These are phyloP conservation scores for Chiridota heheva DNA, from an alignment of 35 echinoderm and acorn worm species.

Conservation along the genomic window DNA sequence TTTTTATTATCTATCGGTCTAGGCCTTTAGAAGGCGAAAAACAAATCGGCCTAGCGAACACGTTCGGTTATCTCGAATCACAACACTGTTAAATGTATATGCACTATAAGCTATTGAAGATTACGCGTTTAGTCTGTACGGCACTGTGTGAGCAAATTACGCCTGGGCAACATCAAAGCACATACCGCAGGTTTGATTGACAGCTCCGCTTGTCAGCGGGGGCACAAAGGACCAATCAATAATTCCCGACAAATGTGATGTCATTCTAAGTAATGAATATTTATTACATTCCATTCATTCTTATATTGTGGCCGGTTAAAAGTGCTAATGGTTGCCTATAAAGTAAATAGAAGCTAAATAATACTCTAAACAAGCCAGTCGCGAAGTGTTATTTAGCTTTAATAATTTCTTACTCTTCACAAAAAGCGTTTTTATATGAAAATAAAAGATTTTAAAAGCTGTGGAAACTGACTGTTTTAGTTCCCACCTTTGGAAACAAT, in stretches of 20 bases:
- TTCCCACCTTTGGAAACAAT: neutral
- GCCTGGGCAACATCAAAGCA: conserved; percentile 50
- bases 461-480: neutral
- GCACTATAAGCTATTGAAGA: too few relatives aligned
- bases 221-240: conserved; percentile 64
- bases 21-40: too few relatives aligned
- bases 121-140: too few relatives aligned
- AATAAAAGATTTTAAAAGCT: conserved; percentile 19
- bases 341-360: conserved; percentile 22
- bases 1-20: too few relatives aligned
- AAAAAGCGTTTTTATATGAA: conserved; percentile 32
- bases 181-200: conserved; percentile 53
- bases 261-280: conserved; percentile 27
- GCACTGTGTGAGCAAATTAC: too few relatives aligned
- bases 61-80: too few relatives aligned
- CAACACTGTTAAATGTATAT: too few relatives aligned
- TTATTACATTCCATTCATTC: conserved; percentile 20
- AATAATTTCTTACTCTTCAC: conserved; percentile 41
- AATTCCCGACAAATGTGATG: conserved; percentile 51
- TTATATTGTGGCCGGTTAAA: conserved; percentile 29
- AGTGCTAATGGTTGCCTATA: conserved; percentile 25
- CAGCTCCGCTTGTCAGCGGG: conserved; percentile 57
- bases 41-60: too few relatives aligned
- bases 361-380: conserved; percentile 36
- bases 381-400: conserved; percentile 10